Percentiles rank a stretch among this genome's conserved stretches.
Conservation (phyloP, 2,888 invertebrate species). For the Cremastinae sp. region DNA sequence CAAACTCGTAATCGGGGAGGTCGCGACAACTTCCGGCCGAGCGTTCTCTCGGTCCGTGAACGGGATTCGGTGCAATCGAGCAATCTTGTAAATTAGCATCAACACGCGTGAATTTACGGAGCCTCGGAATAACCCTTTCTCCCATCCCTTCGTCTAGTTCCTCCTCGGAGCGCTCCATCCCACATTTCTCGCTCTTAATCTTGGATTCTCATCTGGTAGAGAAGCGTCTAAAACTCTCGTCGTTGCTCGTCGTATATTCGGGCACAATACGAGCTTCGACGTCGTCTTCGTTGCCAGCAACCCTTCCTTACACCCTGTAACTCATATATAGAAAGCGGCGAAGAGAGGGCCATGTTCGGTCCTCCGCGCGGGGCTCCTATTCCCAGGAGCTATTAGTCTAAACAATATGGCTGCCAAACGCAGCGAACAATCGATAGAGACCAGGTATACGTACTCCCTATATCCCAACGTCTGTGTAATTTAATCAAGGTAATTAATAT, state of each 20-base stretch:
- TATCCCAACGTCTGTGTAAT: constrained; percentile 69
- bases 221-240: constrained; percentile 19
- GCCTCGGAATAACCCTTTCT: constrained; percentile 58
- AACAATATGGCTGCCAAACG: constrained; percentile 79
- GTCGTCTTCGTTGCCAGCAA: constrained; percentile 39
- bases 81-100: constrained; percentile 73
- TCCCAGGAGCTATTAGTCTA: constrained; percentile 78
- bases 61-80: constrained; percentile 62
- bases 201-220: constrained; percentile 40
- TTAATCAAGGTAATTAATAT: constrained; percentile 73
- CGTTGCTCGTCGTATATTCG: constrained; percentile 37
- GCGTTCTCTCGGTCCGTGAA: constrained; percentile 49
- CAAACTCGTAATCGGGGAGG: constrained; percentile 8
- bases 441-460: constrained; percentile 61
- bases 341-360: constrained; percentile 34
- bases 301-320: constrained; percentile 50
- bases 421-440: constrained; percentile 77
- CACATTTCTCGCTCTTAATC: constrained; percentile 34
- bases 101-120: constrained; percentile 65
- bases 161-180: constrained; percentile 11
- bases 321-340: constrained; percentile 20
- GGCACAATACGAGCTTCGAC: constrained; percentile 26
- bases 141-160: constrained; percentile 28
- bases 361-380: constrained; percentile 67
- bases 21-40: constrained; percentile 63